Evolutionary conservation across 2,113 vertebrate genomes (phyloP), one percentile per base, ranked within the genome.

Genomic region (Ramphastos sulfuratus): DNA sequence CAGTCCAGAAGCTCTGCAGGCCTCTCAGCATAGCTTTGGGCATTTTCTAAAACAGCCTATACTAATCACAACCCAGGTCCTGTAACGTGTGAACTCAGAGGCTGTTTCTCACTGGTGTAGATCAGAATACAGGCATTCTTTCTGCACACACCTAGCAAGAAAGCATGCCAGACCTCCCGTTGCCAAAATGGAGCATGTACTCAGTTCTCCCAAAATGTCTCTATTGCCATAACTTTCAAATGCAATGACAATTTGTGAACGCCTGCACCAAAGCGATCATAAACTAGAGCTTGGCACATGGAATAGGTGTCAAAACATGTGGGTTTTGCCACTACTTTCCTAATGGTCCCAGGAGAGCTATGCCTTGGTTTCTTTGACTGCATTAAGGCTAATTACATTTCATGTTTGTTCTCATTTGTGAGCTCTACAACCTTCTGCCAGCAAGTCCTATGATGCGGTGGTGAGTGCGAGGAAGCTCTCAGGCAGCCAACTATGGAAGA

Each of bases 1-100:
- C 72, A 39, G 44, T 30, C 31, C 50, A 44, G 48, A 50, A 87
- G 31, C 61, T 66, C 39, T 39, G 12, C 39, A 76, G 31, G 50
- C 15, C n/a, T 79, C 50, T 66, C 72, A 71, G 64, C 52, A 15
- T 18, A 58, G 39, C 82, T 87, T 63, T n/a, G 39, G 61, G 37
- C 33, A 48, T 8, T 20, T 25, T 20, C n/a, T 76, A 37, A 42
- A 30, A 15, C 18, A 59, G 20, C 16, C 35, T 21, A 1, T 73
- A 33, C 24, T 16, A 16, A 17, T 21, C 28, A 19, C 4, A 13
- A 52, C 17, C 25, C 15, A 10, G 4, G 7, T 81, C 54, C 48
- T 35, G 44, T 3, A 42, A 31, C 0, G 0, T 4, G 2, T 14
- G 25, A 59, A 56, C 8, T 71, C 3, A 0, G 1, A 71, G 33